A percentile compares a stretch with the other conserved stretches of the same genome.
Evolutionary conservation across 2,113 vertebrate genomes (phyloP).

Genomic region (Acanthochromis polyacanthus): DNA sequence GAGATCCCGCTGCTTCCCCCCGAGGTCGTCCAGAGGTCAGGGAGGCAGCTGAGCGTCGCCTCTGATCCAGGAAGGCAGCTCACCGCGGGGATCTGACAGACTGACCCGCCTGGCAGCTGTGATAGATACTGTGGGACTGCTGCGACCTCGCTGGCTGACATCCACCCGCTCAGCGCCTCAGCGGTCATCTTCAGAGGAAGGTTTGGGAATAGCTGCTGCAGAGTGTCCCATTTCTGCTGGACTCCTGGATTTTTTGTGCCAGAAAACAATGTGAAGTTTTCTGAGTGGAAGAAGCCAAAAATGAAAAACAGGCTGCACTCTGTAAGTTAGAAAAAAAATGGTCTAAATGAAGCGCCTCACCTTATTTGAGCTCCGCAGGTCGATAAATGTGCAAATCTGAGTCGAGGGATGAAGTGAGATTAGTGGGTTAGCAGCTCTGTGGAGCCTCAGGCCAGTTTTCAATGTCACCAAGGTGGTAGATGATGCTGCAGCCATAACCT

Average conservation of each 20-base stretch:
- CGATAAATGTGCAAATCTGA: too few relatives aligned
- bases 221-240: slow-evolving; percentile 46
- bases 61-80: slow-evolving; percentile 62
- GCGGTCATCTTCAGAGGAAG: slow-evolving; percentile 50
- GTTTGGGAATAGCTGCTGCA: slow-evolving; percentile 54
- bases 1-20: slow-evolving; percentile 36
- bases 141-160: slow-evolving; percentile 73
- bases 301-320: too few relatives aligned
- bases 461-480: too few relatives aligned
- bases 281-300: slow-evolving; percentile 1
- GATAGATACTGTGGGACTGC: slow-evolving; percentile 76
- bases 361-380: too few relatives aligned
- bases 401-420: too few relatives aligned
- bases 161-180: slow-evolving; percentile 49
- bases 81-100: slow-evolving; percentile 72
- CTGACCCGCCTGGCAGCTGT: slow-evolving; percentile 77
- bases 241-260: slow-evolving; percentile 14
- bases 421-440: too few relatives aligned
- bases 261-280: slow-evolving; percentile 23
- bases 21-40: slow-evolving; percentile 55
- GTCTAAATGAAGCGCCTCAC: neutral
- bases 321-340: neutral
- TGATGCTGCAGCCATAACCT: too few relatives aligned
- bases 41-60: slow-evolving; percentile 58
- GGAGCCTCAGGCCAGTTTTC: too few relatives aligned